Conservation (phyloP, 1,140 invertebrate species). For the Papilio polyxenes region DNA sequence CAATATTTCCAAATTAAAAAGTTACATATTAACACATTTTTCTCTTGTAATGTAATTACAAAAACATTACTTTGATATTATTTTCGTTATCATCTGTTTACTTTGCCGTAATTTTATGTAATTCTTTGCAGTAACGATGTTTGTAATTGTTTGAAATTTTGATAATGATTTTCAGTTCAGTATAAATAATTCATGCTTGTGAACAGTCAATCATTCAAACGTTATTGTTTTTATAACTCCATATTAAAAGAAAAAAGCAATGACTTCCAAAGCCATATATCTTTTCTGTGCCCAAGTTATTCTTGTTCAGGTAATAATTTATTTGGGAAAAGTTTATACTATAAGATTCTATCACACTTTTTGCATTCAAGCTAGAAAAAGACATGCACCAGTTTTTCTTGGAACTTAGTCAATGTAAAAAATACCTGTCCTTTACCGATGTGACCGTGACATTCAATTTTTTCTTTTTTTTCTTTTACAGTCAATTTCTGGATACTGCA, state of each 20-base stretch:
- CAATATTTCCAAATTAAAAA: too few species aligned
- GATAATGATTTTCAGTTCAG: not conserved
- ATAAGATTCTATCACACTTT: not conserved
- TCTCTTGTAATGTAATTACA: not conserved
- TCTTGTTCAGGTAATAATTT: slow-evolving; percentile 9
- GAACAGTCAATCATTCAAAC: not conserved
- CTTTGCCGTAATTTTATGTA: not conserved
- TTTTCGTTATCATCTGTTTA: not conserved
- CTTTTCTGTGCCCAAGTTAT: not conserved
- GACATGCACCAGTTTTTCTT: not conserved
- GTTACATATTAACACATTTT: too few species aligned
- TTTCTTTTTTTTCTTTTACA: not conserved
- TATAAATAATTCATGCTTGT: slow-evolving; percentile 1
- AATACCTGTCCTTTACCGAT: not conserved
- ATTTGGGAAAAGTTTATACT: not conserved
- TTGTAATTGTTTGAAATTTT: slow-evolving; percentile 8
- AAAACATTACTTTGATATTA: not conserved
- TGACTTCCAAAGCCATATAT: not conserved
- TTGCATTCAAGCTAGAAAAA: not conserved
- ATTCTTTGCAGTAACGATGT: slow-evolving; percentile 6
- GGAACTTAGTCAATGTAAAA: not conserved
- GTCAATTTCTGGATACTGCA: slow-evolving; percentile 6
- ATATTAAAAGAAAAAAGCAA: not conserved
- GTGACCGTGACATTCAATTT: not conserved
- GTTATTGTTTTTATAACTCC: not conserved